A percentile compares a stretch with the other conserved stretches of the same genome.
Evolutionary conservation across 2,888 invertebrate species (phyloP).

Genomic region (Marasmarcha lunaedactyla): DNA sequence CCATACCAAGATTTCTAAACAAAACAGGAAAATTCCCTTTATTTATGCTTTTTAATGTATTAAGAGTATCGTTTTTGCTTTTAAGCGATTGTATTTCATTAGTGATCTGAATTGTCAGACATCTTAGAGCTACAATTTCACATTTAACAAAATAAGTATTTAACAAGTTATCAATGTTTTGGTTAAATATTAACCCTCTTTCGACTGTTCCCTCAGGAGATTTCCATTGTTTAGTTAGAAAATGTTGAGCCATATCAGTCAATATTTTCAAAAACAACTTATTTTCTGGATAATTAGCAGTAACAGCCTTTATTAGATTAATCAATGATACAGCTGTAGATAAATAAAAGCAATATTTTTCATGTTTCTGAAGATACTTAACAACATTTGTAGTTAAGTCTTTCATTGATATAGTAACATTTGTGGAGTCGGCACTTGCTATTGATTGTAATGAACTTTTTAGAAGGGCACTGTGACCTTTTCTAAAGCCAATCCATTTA

Average conservation of each 20-base stretch:
- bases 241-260: conserved; percentile 40
- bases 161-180: conserved; percentile 73
- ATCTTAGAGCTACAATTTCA: conserved; percentile 68
- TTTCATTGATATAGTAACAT: conserved; percentile 31
- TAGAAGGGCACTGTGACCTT: conserved; percentile 39
- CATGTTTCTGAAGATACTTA: conserved; percentile 49
- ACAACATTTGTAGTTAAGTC: conserved; percentile 41
- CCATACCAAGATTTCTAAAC: conserved; percentile 74
- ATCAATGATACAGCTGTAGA: conserved; percentile 67
- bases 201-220: conserved; percentile 72
- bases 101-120: conserved; percentile 64
- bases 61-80: conserved; percentile 68
- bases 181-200: conserved; percentile 75
- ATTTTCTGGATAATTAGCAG: conserved; percentile 42
- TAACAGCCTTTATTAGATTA: conserved; percentile 60
- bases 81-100: conserved; percentile 70
- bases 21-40: conserved; percentile 77
- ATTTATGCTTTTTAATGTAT: conserved; percentile 73
- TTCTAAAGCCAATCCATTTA: conserved; percentile 74
- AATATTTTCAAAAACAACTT: conserved; percentile 49
- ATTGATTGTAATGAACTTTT: conserved; percentile 48
- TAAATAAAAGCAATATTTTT: conserved; percentile 64
- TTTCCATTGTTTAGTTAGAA: conserved; percentile 78
- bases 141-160: conserved; percentile 74
- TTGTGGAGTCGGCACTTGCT: conserved; percentile 28